phyloP scores from a whole-genome alignment of 92 coral and sea anemone species.

The Umimayanthus chanpuru region DNA sequence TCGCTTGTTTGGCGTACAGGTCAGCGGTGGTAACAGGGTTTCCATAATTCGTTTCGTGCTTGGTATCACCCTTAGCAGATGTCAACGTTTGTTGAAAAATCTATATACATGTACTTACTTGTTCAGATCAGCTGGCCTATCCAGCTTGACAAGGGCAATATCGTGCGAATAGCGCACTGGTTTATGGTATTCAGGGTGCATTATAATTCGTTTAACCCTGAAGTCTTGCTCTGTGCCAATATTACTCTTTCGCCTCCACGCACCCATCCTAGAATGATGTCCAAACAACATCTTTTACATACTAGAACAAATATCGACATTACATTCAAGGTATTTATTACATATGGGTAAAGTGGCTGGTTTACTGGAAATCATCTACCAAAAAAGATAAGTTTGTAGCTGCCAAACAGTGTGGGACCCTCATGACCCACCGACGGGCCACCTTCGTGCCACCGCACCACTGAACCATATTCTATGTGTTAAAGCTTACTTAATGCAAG shows the following conservation, averaged over 20 bases:
- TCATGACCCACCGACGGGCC: not conserved
- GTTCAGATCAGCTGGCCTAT: not conserved
- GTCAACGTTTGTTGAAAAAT: no score
- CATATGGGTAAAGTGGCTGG: no score
- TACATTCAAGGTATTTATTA: no score
- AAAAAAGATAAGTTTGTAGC: no score
- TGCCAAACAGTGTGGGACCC: not conserved
- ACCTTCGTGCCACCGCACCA: not conserved
- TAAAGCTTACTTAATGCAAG: not conserved
- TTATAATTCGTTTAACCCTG: not conserved
- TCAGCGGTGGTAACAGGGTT: no score
- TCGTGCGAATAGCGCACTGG: slow-evolving; percentile 2
- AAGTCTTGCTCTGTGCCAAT: slow-evolving; percentile 5
- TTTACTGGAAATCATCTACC: no score
- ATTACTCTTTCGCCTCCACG: slow-evolving; percentile 10
- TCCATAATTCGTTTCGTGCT: no score
- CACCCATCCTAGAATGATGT: not conserved
- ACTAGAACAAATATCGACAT: not conserved
- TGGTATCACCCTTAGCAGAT: no score
- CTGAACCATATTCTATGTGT: no score
- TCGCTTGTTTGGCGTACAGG: no score
- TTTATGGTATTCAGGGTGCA: slow-evolving; percentile 8
- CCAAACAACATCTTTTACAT: not conserved
- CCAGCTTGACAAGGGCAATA: slow-evolving; percentile 4
- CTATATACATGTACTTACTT: not conserved